Evolutionary conservation across 53 echinoderm and acorn worm genomes (phyloP), one percentile per base, ranked within the genome.

Genomic region (Holothuria scabra): DNA sequence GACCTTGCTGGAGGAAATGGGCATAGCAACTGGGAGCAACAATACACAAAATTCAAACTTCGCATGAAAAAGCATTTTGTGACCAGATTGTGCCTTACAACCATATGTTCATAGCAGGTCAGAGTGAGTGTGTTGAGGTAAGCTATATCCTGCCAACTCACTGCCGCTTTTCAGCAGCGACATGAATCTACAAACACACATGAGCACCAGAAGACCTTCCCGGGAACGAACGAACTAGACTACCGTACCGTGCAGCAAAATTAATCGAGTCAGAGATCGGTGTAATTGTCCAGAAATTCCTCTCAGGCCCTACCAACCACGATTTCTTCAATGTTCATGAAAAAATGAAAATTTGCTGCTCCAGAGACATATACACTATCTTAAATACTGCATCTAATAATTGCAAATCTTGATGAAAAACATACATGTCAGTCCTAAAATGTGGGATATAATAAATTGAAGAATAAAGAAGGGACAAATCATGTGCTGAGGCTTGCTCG

Each of bases 191-290:
- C 71, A 29, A 34, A 3, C 14, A 71, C 5, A 29, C 20, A 5
- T 7, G 44, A 44, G 5, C 44, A 44, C 44, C 44, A 44, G 5
- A 5, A 12, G 18, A 62, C 20, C 18, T 28, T 62, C 12, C 18
- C 18, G 62, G 38, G n/a, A 72, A 9, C 62, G 62, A 46, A 72
- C 41, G 25, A 72, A 75, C 14, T 28, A 75, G 76, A 52, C 76
- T 75, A 0, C 55, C 52, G 12, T 56, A 75, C 16, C 56, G 76
- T 22, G 52, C 76, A 2, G 76, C 76, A 46, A 28, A 22, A 75
- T 24, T 55, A 10, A 44, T 44, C 44, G 10, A 44, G 44, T 44
- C 44, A 7, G 29, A 75, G 19, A 49, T 75, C 28, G 52, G 10
- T 9, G n/a, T n/a, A 24, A 46, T 24, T 75, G 76, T 38, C 76